A percentile compares a stretch with the other conserved stretches of the same genome.
These are phyloP conservation scores for Naja naja DNA, from an alignment of 2,113 vertebrate species.

Conservation along the genomic window DNA sequence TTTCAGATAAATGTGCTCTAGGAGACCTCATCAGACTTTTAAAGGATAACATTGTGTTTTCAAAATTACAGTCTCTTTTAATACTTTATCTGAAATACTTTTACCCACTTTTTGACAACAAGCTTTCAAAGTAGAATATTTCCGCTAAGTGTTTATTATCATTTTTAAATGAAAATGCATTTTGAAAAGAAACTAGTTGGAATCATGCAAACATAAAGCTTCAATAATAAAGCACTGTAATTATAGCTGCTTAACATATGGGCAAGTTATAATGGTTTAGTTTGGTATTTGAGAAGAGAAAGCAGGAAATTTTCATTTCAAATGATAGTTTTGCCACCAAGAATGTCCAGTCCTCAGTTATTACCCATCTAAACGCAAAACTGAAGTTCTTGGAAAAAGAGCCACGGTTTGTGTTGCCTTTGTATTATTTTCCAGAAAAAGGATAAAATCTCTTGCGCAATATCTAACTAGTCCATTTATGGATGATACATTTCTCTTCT, in stretches of 20 bases:
- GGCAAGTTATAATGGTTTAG: neutral
- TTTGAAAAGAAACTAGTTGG: neutral
- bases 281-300: neutral
- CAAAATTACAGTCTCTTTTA: neutral
- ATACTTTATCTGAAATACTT: neutral
- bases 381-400: neutral
- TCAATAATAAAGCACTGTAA: neutral
- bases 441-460: neutral
- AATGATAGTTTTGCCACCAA: neutral
- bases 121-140: neutral
- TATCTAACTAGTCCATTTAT: neutral
- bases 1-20: slow-evolving; percentile 38
- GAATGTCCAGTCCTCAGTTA: neutral
- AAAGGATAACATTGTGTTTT: neutral
- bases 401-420: neutral
- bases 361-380: neutral
- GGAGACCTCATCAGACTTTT: slow-evolving; percentile 31
- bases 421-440: neutral
- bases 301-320: neutral
- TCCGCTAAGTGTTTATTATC: neutral
- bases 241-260: neutral
- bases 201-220: neutral
- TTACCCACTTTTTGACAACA: neutral
- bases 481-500: neutral
- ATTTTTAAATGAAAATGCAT: neutral